phyloP scores from a whole-genome alignment of 2,797 vertebrate genomes.

The Lerista edwardsae region DNA sequence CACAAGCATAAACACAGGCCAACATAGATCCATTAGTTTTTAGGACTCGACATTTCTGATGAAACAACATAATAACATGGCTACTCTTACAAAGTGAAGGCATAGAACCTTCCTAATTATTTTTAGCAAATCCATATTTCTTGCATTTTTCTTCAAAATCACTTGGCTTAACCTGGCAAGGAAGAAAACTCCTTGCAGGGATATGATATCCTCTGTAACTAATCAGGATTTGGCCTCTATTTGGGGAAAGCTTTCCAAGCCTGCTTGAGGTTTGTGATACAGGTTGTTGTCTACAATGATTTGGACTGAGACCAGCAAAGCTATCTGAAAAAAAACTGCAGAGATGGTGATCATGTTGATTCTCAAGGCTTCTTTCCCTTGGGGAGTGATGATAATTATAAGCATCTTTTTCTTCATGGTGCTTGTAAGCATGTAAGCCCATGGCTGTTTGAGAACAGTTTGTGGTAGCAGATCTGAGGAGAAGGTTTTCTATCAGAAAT shows the following conservation, averaged over 20 bases:
- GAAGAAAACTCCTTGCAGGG: not conserved
- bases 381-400: constrained; percentile 33
- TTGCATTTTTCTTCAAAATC: not conserved
- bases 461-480: constrained; percentile 48
- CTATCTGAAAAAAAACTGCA: not conserved
- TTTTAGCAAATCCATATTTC: not conserved
- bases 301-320: constrained; percentile 2
- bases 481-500: constrained; percentile 69
- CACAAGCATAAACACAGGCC: not conserved
- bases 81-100: not conserved
- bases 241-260: constrained; percentile 7
- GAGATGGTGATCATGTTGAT: constrained; percentile 14
- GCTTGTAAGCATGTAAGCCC: not conserved
- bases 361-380: constrained; percentile 2
- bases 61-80: not conserved
- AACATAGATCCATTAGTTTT: not conserved
- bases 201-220: accelerated
- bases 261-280: constrained; percentile 19
- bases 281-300: not conserved
- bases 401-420: not conserved
- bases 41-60: not conserved
- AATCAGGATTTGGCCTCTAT: not conserved
- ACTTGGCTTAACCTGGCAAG: not conserved
- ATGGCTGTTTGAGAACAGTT: too few relatives aligned
- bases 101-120: not conserved